A percentile compares a stretch with the other conserved stretches of the same genome.
Evolutionary conservation across 92 coral and sea anemone species (phyloP).

Genomic region (Desmophyllum pertusum): DNA sequence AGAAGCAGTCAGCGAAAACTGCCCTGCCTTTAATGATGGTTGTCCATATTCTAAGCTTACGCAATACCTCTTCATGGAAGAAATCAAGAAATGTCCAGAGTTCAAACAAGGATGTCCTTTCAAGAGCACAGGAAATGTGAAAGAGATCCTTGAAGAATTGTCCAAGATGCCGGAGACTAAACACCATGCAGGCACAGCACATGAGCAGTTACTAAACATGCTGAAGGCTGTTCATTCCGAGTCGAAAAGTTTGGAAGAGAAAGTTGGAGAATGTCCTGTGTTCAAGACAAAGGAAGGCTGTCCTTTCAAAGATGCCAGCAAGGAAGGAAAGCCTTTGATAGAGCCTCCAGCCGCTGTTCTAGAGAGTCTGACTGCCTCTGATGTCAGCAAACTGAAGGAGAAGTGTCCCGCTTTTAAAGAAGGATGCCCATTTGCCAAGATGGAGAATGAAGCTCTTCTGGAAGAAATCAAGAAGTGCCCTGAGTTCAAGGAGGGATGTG

Average conservation of each 20-base stretch:
- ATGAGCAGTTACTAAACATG: slow-evolving; percentile 69
- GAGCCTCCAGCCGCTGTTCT: slow-evolving; percentile 75
- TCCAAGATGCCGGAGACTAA: slow-evolving; percentile 76
- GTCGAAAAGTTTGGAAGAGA: slow-evolving; percentile 70
- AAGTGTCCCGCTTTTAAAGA: slow-evolving; percentile 93
- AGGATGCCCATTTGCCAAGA: slow-evolving; percentile 90
- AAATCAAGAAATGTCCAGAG: slow-evolving; percentile 86
- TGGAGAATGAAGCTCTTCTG: slow-evolving; percentile 65
- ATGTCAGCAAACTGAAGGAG: slow-evolving; percentile 78
- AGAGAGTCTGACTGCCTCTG: slow-evolving; percentile 60
- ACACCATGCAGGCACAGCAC: slow-evolving; percentile 73
- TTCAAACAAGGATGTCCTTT: slow-evolving; percentile 84
- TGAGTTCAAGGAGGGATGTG: slow-evolving; percentile 94
- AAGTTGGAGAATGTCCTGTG: slow-evolving; percentile 79
- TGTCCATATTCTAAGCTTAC: slow-evolving; percentile 85
- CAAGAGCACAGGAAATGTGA: slow-evolving; percentile 66
- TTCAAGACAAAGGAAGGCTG: slow-evolving; percentile 77
- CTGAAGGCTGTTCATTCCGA: slow-evolving; percentile 65
- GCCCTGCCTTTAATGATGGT: slow-evolving; percentile 95
- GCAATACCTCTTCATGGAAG: slow-evolving; percentile 74
- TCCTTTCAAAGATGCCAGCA: slow-evolving; percentile 81
- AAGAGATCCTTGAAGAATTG: slow-evolving; percentile 67
- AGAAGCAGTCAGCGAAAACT: slow-evolving; percentile 45
- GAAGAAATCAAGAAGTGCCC: slow-evolving; percentile 93
- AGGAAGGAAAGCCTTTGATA: slow-evolving; percentile 72